A percentile compares a stretch with the other conserved stretches of the same genome.
phyloP scores from a whole-genome alignment of 2,797 vertebrate species.

The Tenualosa thibaudeaui region DNA sequence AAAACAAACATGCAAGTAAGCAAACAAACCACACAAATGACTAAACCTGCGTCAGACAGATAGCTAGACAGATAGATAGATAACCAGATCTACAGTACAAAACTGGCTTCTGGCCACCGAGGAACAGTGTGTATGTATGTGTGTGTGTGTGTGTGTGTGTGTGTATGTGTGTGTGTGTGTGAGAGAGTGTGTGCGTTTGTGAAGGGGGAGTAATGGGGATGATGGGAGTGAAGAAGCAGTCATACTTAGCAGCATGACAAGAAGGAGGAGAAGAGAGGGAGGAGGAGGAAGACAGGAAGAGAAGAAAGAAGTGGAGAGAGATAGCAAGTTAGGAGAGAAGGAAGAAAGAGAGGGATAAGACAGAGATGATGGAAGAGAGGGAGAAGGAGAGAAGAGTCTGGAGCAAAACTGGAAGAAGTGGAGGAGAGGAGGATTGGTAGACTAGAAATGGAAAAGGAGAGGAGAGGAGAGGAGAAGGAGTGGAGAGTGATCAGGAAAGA shows the following conservation, averaged over 20 bases:
- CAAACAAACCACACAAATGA: not conserved
- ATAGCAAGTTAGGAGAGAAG: not conserved
- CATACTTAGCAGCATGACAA: not conserved
- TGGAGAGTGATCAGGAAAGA: not conserved
- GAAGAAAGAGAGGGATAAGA: not conserved
- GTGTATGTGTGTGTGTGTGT: no score
- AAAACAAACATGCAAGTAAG: conserved; percentile 25
- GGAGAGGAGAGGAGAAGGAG: not conserved
- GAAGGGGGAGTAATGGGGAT: no score
- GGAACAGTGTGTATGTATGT: no score
- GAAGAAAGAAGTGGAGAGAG: not conserved
- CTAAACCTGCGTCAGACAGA: not conserved
- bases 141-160: no score
- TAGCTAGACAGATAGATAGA: not conserved
- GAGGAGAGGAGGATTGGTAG: not conserved
- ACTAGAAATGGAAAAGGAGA: not conserved
- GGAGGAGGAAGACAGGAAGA: not conserved
- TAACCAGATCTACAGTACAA: not conserved
- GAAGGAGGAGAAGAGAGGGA: not conserved
- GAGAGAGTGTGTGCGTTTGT: no score
- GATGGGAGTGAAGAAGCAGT: not conserved
- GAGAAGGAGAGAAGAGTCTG: not conserved
- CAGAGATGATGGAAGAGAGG: not conserved
- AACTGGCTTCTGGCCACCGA: no score
- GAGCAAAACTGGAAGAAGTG: not conserved